Conservation (phyloP, 2,113 vertebrate species). For the Calonectris borealis region DNA sequence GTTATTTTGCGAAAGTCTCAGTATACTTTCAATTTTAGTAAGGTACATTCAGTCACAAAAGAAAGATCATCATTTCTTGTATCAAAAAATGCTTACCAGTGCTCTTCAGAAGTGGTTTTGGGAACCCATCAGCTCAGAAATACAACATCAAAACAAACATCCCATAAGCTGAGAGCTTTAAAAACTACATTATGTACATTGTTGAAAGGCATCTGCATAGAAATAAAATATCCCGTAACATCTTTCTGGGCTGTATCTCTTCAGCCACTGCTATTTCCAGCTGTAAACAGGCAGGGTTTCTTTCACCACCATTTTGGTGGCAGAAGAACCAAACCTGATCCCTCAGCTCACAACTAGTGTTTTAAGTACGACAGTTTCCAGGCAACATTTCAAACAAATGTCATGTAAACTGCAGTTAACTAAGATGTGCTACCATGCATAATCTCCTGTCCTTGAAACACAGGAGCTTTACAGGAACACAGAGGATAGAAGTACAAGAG, state of each 20-base stretch:
- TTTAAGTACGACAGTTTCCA: conserved; percentile 36
- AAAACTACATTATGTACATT: background rate
- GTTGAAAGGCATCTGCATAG: background rate
- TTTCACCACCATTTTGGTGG: background rate
- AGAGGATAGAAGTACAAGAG: background rate
- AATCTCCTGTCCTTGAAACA: conserved; percentile 42
- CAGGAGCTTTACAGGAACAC: background rate
- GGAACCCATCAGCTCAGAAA: background rate
- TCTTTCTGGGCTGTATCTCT: background rate
- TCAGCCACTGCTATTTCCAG: background rate
- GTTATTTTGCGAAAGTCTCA: background rate
- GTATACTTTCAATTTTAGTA: background rate
- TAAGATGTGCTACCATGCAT: background rate
- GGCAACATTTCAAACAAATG: conserved; percentile 42
- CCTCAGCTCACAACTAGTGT: conserved; percentile 1
- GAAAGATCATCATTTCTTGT: background rate
- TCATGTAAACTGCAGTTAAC: background rate
- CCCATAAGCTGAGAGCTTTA: background rate
- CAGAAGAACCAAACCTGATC: conserved; percentile 7
- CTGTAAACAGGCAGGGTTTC: background rate
- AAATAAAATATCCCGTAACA: background rate
- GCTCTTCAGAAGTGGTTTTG: background rate
- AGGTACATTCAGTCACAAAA: background rate
- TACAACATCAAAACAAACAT: background rate
- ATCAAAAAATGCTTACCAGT: background rate